Percentiles rank a stretch among this genome's conserved stretches.
These are phyloP conservation scores for Mnemiopsis leidyi DNA, from an alignment of 37 sponge, comb jelly and placozoan species.

Conservation along the genomic window DNA sequence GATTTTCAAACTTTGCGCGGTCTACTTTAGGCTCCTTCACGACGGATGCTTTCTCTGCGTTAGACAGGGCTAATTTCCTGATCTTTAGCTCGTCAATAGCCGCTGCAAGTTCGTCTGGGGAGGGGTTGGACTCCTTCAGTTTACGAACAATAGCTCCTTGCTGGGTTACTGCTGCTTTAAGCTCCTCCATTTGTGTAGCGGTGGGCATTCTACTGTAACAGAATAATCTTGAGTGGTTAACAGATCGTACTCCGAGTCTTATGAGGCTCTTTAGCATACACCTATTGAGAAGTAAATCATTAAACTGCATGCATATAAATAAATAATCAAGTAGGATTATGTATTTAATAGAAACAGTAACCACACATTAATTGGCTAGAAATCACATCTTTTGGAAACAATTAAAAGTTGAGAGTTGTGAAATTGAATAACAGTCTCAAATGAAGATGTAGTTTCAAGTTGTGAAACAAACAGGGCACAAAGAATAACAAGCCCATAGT, in stretches of 20 bases:
- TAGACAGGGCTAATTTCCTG: conserved; percentile 33
- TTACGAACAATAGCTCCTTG: conserved; percentile 34
- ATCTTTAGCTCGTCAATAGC: conserved; percentile 47
- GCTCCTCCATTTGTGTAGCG: conserved; percentile 1
- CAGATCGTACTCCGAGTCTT: background rate
- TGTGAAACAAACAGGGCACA: too few species aligned
- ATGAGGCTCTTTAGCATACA: background rate
- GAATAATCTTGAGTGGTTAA: background rate
- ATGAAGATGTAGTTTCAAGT: too few species aligned
- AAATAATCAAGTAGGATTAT: too few species aligned
- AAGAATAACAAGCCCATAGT: too few species aligned
- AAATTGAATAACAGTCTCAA: too few species aligned
- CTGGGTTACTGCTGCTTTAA: conserved; percentile 30
- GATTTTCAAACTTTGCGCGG: conserved; percentile 76
- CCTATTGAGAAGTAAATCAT: background rate
- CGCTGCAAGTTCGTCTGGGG: conserved; percentile 25
- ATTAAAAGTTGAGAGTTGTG: too few species aligned
- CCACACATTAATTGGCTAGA: too few species aligned
- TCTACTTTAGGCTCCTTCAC: conserved; percentile 70
- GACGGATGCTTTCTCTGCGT: conserved; percentile 11
- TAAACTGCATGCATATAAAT: too few species aligned
- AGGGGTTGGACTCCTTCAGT: conserved; percentile 17
- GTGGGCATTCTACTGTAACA: conserved; percentile 8
- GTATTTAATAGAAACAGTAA: too few species aligned
- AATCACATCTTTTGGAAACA: too few species aligned